These are phyloP conservation scores for Odontocolon sp. DNA, from an alignment of 2,888 invertebrate species.

Conservation along the genomic window DNA sequence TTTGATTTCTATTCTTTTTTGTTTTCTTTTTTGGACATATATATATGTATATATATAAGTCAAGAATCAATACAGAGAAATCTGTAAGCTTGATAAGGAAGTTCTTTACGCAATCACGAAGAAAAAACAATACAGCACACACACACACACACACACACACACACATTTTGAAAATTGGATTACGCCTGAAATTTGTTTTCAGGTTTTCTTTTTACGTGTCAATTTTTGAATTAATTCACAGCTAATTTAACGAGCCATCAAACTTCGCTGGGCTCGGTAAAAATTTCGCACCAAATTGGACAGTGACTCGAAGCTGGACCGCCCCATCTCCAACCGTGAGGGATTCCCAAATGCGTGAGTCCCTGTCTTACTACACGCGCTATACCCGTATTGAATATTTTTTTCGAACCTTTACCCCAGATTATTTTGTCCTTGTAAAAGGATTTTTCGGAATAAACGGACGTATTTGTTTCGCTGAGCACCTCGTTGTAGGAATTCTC, in stretches of 20 bases:
- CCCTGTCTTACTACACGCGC: constrained; percentile 87
- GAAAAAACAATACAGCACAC: constrained; percentile 35
- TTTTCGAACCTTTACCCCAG: constrained; percentile 63
- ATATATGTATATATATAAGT: constrained; percentile 17
- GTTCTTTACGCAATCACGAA: constrained; percentile 29
- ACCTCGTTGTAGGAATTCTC: constrained; percentile 55
- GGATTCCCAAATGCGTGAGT: constrained; percentile 89
- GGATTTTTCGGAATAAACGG: constrained; percentile 58
- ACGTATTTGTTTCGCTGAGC: constrained; percentile 60
- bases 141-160: too few species aligned
- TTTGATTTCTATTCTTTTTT: background rate
- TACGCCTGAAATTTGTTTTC: constrained; percentile 18
- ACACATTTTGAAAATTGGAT: constrained; percentile 45
- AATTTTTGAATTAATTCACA: constrained; percentile 21
- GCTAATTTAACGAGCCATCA: constrained; percentile 45
- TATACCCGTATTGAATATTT: constrained; percentile 80
- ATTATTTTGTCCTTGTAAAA: constrained; percentile 65
- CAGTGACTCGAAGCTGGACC: constrained; percentile 89
- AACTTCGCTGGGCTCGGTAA: constrained; percentile 65
- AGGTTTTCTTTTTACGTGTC: background rate
- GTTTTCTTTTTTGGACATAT: background rate
- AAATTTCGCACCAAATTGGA: constrained; percentile 90
- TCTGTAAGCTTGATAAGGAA: constrained; percentile 38
- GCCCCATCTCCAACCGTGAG: constrained; percentile 92
- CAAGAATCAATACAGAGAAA: constrained; percentile 23